A percentile compares a stretch with the other conserved stretches of the same genome.
These are phyloP conservation scores for Lottia scabra DNA, from an alignment of 2,888 invertebrate genomes.

Conservation along the genomic window DNA sequence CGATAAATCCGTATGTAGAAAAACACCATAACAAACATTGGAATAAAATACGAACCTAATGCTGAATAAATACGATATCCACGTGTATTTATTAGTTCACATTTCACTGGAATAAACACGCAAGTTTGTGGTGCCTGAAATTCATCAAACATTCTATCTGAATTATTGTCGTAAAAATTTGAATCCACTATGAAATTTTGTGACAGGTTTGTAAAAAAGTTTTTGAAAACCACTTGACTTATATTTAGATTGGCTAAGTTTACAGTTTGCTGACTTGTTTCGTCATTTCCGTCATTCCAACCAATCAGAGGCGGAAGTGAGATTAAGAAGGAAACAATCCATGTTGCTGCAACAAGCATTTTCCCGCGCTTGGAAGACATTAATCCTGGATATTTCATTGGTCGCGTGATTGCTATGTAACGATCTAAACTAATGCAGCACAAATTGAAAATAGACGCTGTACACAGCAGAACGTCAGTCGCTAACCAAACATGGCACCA, in stretches of 20 bases:
- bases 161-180: neutral
- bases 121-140: neutral
- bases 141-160: neutral
- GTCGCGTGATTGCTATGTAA: conserved; percentile 96
- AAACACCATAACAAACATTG: conserved; percentile 98
- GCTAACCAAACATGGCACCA: conserved; percentile 96
- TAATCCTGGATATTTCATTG: conserved; percentile 92
- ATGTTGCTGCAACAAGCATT: conserved; percentile 88
- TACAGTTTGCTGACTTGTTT: neutral
- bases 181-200: neutral
- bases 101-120: conserved; percentile 23
- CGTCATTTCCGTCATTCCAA: conserved; percentile 76
- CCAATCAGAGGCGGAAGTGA: conserved; percentile 96
- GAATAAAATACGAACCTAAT: conserved; percentile 96
- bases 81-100: conserved; percentile 67
- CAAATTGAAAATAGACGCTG: conserved; percentile 94
- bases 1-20: conserved; percentile 92
- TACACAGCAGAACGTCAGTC: conserved; percentile 98
- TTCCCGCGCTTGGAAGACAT: conserved; percentile 86
- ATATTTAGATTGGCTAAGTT: neutral
- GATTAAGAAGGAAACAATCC: conserved; percentile 95
- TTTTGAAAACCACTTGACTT: neutral
- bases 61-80: conserved; percentile 98
- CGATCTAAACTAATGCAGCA: conserved; percentile 91
- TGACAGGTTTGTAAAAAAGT: neutral